A percentile compares a stretch with the other conserved stretches of the same genome.
phyloP scores from a whole-genome alignment of 2,113 vertebrate species.

The Pelecanoides urinatrix region DNA sequence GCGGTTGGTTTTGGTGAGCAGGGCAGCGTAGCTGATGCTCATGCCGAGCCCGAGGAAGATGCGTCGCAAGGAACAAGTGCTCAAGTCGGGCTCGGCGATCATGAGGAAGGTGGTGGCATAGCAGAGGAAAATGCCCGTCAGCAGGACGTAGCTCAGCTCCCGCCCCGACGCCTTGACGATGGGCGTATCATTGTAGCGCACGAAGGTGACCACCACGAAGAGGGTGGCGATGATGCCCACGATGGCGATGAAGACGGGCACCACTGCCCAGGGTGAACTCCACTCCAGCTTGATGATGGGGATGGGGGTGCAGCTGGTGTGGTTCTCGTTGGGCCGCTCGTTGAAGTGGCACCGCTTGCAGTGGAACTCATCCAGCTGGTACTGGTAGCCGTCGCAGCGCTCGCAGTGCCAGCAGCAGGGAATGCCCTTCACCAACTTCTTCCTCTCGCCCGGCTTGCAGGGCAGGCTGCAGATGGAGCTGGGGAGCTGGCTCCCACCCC shows the following conservation, averaged over 20 bases:
- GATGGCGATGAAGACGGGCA: conserved; percentile 90
- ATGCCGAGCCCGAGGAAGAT: conserved; percentile 95
- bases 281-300: conserved; percentile 95
- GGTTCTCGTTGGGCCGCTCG: conserved; percentile 89
- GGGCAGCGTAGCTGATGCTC: conserved; percentile 94
- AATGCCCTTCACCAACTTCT: conserved; percentile 94
- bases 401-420: conserved; percentile 97
- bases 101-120: conserved; percentile 95
- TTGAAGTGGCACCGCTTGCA: conserved; percentile 94
- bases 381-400: conserved; percentile 94
- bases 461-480: conserved; percentile 93
- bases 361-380: conserved; percentile 90
- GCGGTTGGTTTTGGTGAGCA: conserved; percentile 97
- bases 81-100: conserved; percentile 87
- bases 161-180: conserved; percentile 95
- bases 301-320: conserved; percentile 89
- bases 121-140: conserved; percentile 95
- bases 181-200: conserved; percentile 94
- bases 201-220: conserved; percentile 88
- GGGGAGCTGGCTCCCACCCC: conserved; percentile 78
- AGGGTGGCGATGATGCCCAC: conserved; percentile 90
- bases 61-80: conserved; percentile 88
- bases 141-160: conserved; percentile 93
- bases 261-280: conserved; percentile 92
- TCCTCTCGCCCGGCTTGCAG: conserved; percentile 88